Evolutionary conservation across 64 coral and sea anemone genomes (phyloP).

Genomic region (Montipora cactus): DNA sequence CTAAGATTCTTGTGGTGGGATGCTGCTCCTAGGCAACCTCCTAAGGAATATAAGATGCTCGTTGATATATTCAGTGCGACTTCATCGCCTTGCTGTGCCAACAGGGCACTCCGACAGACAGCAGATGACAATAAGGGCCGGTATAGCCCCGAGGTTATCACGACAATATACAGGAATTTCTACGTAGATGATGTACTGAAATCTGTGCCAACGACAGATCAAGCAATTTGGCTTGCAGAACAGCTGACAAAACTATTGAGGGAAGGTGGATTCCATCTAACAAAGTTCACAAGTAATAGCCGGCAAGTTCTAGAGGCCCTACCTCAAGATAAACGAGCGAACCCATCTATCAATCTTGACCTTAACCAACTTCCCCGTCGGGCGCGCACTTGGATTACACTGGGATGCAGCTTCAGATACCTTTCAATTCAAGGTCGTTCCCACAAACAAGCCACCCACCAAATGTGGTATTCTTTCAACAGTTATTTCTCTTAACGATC

Average conservation of each 20-base stretch:
- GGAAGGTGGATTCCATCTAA: conserved; percentile 43
- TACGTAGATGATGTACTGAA: neutral
- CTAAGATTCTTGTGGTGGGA: too few relatives aligned
- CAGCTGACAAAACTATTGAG: too few relatives aligned
- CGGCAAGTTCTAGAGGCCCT: neutral
- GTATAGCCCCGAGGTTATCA: too few relatives aligned
- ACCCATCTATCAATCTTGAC: too few relatives aligned
- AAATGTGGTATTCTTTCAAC: conserved; percentile 27
- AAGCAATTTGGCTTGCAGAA: neutral
- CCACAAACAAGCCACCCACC: neutral
- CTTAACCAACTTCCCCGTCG: conserved; percentile 6
- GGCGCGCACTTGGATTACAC: conserved; percentile 40
- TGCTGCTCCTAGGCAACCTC: too few relatives aligned
- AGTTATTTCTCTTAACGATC: conserved; percentile 46
- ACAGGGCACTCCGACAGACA: too few relatives aligned
- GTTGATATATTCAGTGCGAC: too few relatives aligned
- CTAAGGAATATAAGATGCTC: too few relatives aligned
- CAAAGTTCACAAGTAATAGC: conserved; percentile 66
- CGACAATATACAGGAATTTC: too few relatives aligned
- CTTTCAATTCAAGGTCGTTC: conserved; percentile 18
- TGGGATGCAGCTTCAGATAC: conserved; percentile 46
- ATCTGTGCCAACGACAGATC: neutral
- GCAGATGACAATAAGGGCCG: too few relatives aligned
- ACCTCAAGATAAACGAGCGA: neutral
- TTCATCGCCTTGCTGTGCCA: too few relatives aligned